Base-by-base conservation (phyloP, 2,113 vertebrate genomes). In the Delphinus delphis region DNA sequence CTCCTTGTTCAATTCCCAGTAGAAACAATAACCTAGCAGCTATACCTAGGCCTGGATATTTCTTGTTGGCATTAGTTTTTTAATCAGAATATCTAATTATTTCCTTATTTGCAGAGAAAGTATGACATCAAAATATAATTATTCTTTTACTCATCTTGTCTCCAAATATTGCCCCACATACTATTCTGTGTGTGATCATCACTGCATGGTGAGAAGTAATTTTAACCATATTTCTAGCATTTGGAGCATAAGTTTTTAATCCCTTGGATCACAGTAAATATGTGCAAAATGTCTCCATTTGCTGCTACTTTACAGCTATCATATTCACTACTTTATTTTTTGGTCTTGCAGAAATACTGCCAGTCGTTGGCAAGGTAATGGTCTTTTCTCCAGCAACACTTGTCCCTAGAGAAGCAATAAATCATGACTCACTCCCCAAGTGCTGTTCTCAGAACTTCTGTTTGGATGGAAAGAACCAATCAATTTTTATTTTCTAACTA, bases 401-500 rank as follows among this genome's bases (percentile, higher is more conserved):
- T 84, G 20, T 73, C 77, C 47, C 21, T 53, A 14, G 28, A 62
- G 47, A 93, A 73, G 28, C 33, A 67, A 63, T 83, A 92, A 96
- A 21, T 26, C 26, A 55, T 83, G 73, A 87, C 55, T 92, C 55
- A 73, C 7, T 67, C 23, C 28, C 38, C 33, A n/a, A 68, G 18
- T 53, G 13, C 73, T 92, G 1, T 41, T 62, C 23, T 87, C 50
- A 93, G 44, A 74, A 31, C 74, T 91, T 50, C 23, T 67, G 20
- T 92, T 53, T 67, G 44, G 28, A 41, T 65, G 23, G 47, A 79
- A 14, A 71, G 13, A 83, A 77, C 0, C 7, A 63, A 90, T 60
- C 8, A 23, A 65, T 70, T 96, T 90, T 93, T 76, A 93, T 83
- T 81, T 96, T 70, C 80, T 31, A 91, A 93, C 26, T 23, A 41